phyloP scores from a whole-genome alignment of 2,888 invertebrate genomes.

The Euplagia quadripunctaria region DNA sequence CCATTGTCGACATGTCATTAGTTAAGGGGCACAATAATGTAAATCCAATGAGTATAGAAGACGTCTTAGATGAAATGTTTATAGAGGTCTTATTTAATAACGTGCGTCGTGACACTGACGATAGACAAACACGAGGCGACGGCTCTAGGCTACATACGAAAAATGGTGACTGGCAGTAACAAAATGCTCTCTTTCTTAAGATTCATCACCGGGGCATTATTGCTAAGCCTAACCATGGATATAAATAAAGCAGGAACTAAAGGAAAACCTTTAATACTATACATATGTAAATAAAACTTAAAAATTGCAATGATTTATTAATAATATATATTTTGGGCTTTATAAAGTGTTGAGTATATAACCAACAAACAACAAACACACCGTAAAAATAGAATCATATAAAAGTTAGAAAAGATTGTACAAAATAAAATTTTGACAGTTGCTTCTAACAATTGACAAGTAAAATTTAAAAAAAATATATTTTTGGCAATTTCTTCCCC shows the following conservation, averaged over 20 bases:
- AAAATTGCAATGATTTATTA: not conserved
- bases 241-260: not conserved
- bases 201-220: not conserved
- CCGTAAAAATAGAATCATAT: not conserved
- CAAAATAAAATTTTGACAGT: not conserved
- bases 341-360: not conserved
- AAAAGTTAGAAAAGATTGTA: too few species aligned
- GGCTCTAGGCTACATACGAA: slow-evolving; percentile 4
- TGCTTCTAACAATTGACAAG: not conserved
- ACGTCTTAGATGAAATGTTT: slow-evolving; percentile 34
- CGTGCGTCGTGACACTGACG: slow-evolving; percentile 13
- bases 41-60: slow-evolving; percentile 53
- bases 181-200: not conserved
- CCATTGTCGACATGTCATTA: slow-evolving; percentile 69
- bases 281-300: not conserved
- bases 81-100: slow-evolving; percentile 11
- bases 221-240: not conserved
- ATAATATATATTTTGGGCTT: not conserved
- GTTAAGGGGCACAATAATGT: slow-evolving; percentile 57
- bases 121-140: slow-evolving; percentile 10
- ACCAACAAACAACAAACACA: not conserved
- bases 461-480: slow-evolving; percentile 10
- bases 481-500: slow-evolving; percentile 32
- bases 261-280: too few species aligned
- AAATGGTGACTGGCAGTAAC: not conserved